Conservation (phyloP, 2,888 invertebrate genomes). For the Sminthurides aquaticus region DNA sequence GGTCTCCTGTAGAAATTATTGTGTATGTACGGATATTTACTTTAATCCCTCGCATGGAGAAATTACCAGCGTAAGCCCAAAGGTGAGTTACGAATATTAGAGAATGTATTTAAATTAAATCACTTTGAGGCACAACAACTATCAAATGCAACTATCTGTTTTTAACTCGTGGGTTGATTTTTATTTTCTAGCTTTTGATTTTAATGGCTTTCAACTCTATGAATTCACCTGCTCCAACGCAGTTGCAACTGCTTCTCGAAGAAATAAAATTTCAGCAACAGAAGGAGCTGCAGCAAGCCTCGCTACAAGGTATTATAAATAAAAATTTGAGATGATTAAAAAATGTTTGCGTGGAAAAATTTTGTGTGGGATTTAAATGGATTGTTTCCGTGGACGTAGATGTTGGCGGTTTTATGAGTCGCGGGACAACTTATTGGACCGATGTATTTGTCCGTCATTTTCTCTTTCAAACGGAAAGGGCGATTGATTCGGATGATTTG, state of each 20-base stretch:
- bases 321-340: not conserved
- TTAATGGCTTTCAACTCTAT: conserved; percentile 20
- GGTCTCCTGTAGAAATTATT: too few species aligned
- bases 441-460: conserved; percentile 90
- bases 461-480: conserved; percentile 53
- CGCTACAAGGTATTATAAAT: conserved; percentile 31
- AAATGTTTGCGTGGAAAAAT: too few species aligned
- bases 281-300: conserved; percentile 50
- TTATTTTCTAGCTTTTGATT: not conserved
- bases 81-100: too few species aligned
- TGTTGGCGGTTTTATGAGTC: conserved; percentile 76
- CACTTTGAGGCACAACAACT: too few species aligned
- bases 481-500: conserved; percentile 87
- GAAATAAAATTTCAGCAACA: conserved; percentile 88
- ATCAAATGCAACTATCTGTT: too few species aligned
- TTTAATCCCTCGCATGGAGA: too few species aligned
- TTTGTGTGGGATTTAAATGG: not conserved
- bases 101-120: too few species aligned
- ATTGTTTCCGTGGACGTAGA: conserved; percentile 1
- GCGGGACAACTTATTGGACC: conserved; percentile 92
- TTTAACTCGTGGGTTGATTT: too few species aligned
- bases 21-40: too few species aligned
- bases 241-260: conserved; percentile 76
- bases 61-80: too few species aligned
- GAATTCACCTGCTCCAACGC: conserved; percentile 52